These are phyloP conservation scores for Vicugna pacos DNA, from an alignment of 2,113 vertebrate species.

Conservation along the genomic window DNA sequence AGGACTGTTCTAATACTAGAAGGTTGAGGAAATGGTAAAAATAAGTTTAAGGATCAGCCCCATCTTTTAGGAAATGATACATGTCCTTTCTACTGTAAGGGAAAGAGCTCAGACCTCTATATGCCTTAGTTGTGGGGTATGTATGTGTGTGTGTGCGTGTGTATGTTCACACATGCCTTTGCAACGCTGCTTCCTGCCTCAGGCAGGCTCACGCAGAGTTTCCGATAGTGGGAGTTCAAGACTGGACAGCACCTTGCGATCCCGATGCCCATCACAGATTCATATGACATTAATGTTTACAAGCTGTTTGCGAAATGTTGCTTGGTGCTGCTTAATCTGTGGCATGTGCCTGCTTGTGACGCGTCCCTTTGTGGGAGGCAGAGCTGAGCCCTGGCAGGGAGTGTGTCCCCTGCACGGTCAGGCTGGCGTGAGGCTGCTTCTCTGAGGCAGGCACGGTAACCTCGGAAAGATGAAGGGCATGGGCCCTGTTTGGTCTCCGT, in stretches of 20 bases:
- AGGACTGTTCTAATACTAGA: not conserved
- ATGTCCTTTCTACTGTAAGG: not conserved
- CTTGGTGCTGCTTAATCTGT: constrained; percentile 66
- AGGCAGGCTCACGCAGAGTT: not conserved
- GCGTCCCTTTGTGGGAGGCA: not conserved
- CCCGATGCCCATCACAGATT: not conserved
- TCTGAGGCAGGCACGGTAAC: not conserved
- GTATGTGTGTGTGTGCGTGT: not conserved
- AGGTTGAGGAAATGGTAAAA: not conserved
- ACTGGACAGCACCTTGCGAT: not conserved
- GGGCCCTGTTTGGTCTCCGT: not conserved
- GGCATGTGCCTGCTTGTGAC: not conserved
- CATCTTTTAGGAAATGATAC: not conserved
- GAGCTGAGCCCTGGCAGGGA: not conserved
- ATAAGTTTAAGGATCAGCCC: not conserved
- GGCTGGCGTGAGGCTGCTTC: not conserved
- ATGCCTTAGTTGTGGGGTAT: not conserved
- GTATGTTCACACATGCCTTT: not conserved
- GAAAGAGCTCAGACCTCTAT: not conserved
- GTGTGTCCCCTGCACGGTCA: not conserved
- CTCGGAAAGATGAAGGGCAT: not conserved
- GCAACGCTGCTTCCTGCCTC: not conserved
- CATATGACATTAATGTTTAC: constrained; percentile 36
- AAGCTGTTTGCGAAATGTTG: constrained; percentile 74
- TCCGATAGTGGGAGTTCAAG: not conserved